phyloP scores from a whole-genome alignment of 2,888 invertebrate species.

The Leucophenga maculata region DNA sequence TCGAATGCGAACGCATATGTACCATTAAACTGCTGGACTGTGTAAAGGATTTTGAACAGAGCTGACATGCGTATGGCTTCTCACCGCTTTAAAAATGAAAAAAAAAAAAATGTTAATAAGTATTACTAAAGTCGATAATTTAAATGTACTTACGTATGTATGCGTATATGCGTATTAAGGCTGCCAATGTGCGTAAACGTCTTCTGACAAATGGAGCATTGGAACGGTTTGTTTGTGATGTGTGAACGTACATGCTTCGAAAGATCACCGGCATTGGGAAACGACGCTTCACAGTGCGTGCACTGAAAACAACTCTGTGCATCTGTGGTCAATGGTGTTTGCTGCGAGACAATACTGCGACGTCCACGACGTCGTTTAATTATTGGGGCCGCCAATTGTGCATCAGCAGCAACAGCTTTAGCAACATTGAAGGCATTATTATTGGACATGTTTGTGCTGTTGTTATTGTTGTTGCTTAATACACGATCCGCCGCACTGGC shows the following conservation, averaged over 20 bases:
- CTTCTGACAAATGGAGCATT: slow-evolving; percentile 71
- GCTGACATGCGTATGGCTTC: slow-evolving; percentile 71
- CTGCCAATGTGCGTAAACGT: slow-evolving; percentile 72
- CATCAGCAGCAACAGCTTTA: too few relatives aligned
- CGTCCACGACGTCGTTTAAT: slow-evolving; percentile 63
- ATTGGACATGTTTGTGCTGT: too few relatives aligned
- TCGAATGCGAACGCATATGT: slow-evolving; percentile 70
- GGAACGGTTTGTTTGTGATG: slow-evolving; percentile 71
- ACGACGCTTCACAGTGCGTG: slow-evolving; percentile 70
- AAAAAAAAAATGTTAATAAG: too few relatives aligned
- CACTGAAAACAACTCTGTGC: slow-evolving; percentile 70
- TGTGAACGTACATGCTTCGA: slow-evolving; percentile 72
- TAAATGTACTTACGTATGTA: slow-evolving; percentile 53
- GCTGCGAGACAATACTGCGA: slow-evolving; percentile 49
- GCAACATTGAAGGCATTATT: too few relatives aligned
- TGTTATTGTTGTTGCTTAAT: too few relatives aligned
- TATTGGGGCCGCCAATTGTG: slow-evolving; percentile 22
- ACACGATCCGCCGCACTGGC: slow-evolving; percentile 29
- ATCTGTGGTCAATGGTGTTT: slow-evolving; percentile 43
- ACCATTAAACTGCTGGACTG: slow-evolving; percentile 72
- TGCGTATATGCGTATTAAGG: slow-evolving; percentile 71
- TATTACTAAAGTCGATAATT: too few relatives aligned
- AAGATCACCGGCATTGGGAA: slow-evolving; percentile 71
- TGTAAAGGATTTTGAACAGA: slow-evolving; percentile 72
- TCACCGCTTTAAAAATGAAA: slow-evolving; percentile 60